phyloP scores from a whole-genome alignment of 2,888 invertebrate species.

The Synanthedon formicaeformis region DNA sequence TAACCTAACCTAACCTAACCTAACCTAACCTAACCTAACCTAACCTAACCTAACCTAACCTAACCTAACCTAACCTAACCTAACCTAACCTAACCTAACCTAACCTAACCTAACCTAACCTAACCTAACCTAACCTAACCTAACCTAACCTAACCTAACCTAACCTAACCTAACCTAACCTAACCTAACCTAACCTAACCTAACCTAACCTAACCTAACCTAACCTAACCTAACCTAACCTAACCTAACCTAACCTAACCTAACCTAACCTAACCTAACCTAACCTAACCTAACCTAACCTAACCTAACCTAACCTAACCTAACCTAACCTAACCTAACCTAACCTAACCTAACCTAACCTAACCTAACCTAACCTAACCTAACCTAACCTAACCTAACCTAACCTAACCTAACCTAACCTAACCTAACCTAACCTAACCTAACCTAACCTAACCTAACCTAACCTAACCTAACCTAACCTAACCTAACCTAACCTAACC shows the following conservation, averaged over 20 bases:
- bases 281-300: neutral
- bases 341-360: neutral
- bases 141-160: conserved; percentile 10
- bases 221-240: conserved; percentile 12
- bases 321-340: neutral
- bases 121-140: conserved; percentile 8
- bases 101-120: conserved; percentile 11
- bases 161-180: conserved; percentile 9
- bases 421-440: neutral
- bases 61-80: conserved; percentile 9
- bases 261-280: neutral
- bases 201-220: conserved; percentile 12
- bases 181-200: conserved; percentile 10
- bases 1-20: conserved; percentile 1
- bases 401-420: conserved; percentile 2
- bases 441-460: no score
- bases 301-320: neutral
- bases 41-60: conserved; percentile 10
- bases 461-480: no score
- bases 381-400: conserved; percentile 3
- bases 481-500: no score
- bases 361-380: conserved; percentile 3
- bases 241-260: no score
- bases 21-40: conserved; percentile 2
- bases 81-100: conserved; percentile 3